These are phyloP conservation scores for Aplysina aerophoba DNA, from an alignment of 37 sponge, comb jelly and placozoan species.

Conservation along the genomic window DNA sequence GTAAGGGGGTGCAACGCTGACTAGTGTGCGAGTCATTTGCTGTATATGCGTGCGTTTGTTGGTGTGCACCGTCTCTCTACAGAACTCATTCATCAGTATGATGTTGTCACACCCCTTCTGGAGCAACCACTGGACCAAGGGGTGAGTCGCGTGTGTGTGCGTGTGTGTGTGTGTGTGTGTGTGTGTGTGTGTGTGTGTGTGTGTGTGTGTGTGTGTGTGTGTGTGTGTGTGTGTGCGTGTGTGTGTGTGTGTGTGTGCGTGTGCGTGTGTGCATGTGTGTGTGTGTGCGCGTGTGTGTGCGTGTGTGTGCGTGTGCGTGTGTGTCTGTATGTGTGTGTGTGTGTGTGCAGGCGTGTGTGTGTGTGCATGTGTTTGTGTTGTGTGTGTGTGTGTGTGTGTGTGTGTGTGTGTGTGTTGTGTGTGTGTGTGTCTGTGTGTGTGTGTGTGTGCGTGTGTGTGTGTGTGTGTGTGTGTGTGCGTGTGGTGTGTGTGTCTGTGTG, in stretches of 20 bases:
- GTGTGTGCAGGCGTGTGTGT: too few species aligned
- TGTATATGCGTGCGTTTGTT: too few species aligned
- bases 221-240: neutral
- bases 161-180: slow-evolving; percentile 49
- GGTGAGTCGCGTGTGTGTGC: slow-evolving; percentile 24
- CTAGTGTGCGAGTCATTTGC: too few species aligned
- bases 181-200: slow-evolving; percentile 47
- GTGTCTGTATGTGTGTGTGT: too few species aligned
- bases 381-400: too few species aligned
- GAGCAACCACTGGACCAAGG: neutral
- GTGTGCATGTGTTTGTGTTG: slow-evolving; percentile 25
- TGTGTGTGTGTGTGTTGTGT: too few species aligned
- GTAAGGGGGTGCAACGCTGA: too few species aligned
- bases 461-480: neutral
- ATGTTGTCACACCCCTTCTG: too few species aligned
- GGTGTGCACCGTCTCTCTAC: too few species aligned
- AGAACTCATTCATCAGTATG: too few species aligned
- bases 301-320: neutral
- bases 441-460: neutral
- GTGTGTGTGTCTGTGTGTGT: slow-evolving; percentile 1
- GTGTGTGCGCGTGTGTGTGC: neutral
- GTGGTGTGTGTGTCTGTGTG: slow-evolving; percentile 13
- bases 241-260: too few species aligned
- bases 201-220: slow-evolving; percentile 42
- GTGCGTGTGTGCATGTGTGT: neutral